These are phyloP conservation scores for Nesidiocoris tenuis DNA, from an alignment of 2,888 invertebrate species.

Conservation along the genomic window DNA sequence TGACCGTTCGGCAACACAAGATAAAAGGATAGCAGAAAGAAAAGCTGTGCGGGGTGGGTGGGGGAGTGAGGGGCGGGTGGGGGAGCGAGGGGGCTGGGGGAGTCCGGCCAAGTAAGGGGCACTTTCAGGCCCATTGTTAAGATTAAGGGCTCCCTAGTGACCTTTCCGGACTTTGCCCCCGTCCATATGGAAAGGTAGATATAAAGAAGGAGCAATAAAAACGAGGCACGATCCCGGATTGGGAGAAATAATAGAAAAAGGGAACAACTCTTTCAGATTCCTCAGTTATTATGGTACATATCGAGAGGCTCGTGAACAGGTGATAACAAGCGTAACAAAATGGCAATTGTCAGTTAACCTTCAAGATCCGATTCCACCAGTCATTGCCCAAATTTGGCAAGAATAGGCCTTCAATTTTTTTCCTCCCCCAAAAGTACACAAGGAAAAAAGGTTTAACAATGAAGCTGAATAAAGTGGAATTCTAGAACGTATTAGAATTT, in stretches of 20 bases:
- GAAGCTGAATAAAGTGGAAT: too few species aligned
- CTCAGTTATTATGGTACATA: too few species aligned
- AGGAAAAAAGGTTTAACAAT: too few species aligned
- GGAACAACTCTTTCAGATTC: not conserved
- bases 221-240: not conserved
- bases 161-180: not conserved
- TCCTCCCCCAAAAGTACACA: too few species aligned
- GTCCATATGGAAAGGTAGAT: not conserved
- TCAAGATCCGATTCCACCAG: too few species aligned
- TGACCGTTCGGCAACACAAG: constrained; percentile 17
- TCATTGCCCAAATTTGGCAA: too few species aligned
- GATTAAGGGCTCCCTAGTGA: constrained; percentile 30
- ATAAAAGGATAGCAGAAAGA: constrained; percentile 18
- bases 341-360: too few species aligned
- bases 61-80: not conserved
- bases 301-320: too few species aligned
- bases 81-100: not conserved
- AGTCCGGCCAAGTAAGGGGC: constrained; percentile 16
- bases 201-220: not conserved
- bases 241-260: not conserved
- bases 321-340: too few species aligned
- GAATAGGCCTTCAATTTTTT: too few species aligned
- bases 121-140: constrained; percentile 31
- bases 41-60: constrained; percentile 8
- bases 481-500: too few species aligned